Evolutionary conservation across 2,113 vertebrate species (phyloP), one percentile per base, ranked within the genome.

Genomic region (Lutjanus erythropterus): DNA sequence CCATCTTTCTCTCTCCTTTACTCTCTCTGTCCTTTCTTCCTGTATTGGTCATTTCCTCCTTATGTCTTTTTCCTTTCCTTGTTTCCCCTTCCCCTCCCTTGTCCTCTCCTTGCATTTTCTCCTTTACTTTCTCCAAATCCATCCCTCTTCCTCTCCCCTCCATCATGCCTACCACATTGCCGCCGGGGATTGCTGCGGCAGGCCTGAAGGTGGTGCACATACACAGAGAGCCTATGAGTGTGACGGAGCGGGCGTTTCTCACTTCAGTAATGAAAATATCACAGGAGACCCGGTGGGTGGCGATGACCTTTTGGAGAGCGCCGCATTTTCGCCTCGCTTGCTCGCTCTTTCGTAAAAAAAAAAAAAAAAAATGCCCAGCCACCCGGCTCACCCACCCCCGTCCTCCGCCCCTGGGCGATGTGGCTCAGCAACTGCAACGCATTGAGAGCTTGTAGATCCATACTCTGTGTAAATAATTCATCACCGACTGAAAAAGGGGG

Each of bases 191-290:
- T 89, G 46, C 86, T 39, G 61, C 39, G 0, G 53, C 44, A 70
- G 70, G 65, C 90, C 88, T 92, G 86, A 93, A 88, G 90, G 89
- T 88, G 90, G 90, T 76, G 85, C 86, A 87, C 83, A 27, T 74
- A 53, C 81, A 83, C 81, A 90, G 73, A 83, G 70, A 81, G 87
- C 80, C n/a, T n/a, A n/a, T 71, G 79, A 84, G 61, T n/a, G 75
- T 50, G 69, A 73, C 65, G 5, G 46, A 82, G 83, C 21, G 33
- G 75, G 56, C 44, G 62, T 56, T 90, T 85, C 82, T 70, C 83
- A 70, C 92, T 84, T 87, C 81, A 71, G 85, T 94, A 93, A 93
- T 94, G 91, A 91, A 95, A 95, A 92, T 94, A 95, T 94, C 92
- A 94, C 87, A 94, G 89, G 77, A 83, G 89, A 92, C 89, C 91